phyloP scores from a whole-genome alignment of 1,140 invertebrate genomes.

The Drosophila repleta region DNA sequence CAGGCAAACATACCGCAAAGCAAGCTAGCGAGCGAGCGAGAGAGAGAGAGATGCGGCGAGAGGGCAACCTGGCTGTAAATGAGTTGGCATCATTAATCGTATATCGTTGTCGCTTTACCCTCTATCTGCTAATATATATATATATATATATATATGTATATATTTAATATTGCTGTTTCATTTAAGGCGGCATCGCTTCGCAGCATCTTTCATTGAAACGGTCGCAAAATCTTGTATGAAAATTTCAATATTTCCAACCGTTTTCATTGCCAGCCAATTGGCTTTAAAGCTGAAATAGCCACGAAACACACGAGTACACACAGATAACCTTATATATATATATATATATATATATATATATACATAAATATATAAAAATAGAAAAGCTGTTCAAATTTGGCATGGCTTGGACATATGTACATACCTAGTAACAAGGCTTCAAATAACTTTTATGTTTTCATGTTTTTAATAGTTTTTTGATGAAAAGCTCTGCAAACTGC shows the following conservation, averaged over 20 bases:
- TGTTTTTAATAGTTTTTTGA: too few species aligned
- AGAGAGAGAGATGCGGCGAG: neutral
- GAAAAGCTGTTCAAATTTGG: too few species aligned
- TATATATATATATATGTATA: neutral
- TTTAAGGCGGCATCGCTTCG: slow-evolving; percentile 1
- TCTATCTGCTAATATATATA: neutral
- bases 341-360: too few species aligned
- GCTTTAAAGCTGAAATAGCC: slow-evolving; percentile 8
- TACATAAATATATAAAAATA: too few species aligned
- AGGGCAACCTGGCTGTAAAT: slow-evolving; percentile 39
- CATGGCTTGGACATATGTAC: too few species aligned
- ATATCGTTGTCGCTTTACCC: slow-evolving; percentile 3
- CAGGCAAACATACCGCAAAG: slow-evolving; percentile 53
- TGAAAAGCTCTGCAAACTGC: too few species aligned
- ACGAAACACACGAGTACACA: neutral
- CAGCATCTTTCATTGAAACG: slow-evolving; percentile 8
- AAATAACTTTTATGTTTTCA: too few species aligned
- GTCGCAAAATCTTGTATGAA: slow-evolving; percentile 15
- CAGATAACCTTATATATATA: neutral
- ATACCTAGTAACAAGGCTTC: too few species aligned
- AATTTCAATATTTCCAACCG: slow-evolving; percentile 17
- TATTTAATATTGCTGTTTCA: neutral
- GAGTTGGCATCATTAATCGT: slow-evolving; percentile 37
- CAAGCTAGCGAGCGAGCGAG: slow-evolving; percentile 13
- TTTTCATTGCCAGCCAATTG: slow-evolving; percentile 50